Conservation (phyloP, 2,797 vertebrate species). For the Enteromius paludinosus region DNA sequence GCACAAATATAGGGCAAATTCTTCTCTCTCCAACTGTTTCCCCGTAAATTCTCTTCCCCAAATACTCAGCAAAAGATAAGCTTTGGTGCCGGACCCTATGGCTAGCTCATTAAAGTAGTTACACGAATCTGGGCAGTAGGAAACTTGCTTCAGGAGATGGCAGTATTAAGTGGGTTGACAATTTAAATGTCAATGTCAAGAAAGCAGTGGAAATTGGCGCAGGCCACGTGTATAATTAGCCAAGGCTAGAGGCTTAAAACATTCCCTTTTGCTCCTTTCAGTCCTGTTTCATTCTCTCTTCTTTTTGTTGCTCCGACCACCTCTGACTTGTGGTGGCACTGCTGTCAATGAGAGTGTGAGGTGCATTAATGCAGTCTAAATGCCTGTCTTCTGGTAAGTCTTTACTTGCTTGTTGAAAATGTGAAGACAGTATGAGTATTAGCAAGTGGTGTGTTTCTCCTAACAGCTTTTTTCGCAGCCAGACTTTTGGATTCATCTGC, state of each 20-base stretch:
- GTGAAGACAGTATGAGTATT: background rate
- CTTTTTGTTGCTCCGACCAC: constrained; percentile 20
- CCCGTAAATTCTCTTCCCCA: background rate
- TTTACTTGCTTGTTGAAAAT: constrained; percentile 40
- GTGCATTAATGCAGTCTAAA: constrained; percentile 50
- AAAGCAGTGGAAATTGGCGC: constrained; percentile 55
- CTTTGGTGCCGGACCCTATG: constrained; percentile 7
- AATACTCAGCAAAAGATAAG: constrained; percentile 11
- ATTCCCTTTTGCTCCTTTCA: constrained; percentile 22
- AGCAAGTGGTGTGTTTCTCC: background rate
- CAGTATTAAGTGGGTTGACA: constrained; percentile 60
- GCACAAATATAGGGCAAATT: constrained; percentile 10
- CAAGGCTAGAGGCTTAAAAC: constrained; percentile 39
- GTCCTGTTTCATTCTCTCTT: constrained; percentile 21
- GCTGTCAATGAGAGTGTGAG: constrained; percentile 35
- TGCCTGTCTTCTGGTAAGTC: constrained; percentile 28
- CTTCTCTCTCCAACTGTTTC: background rate
- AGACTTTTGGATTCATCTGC: background rate
- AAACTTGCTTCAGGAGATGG: constrained; percentile 52
- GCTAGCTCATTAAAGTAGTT: constrained; percentile 62
- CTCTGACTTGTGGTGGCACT: constrained; percentile 55
- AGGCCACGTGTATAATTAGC: constrained; percentile 63
- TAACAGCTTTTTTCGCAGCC: background rate
- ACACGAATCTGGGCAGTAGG: constrained; percentile 51
- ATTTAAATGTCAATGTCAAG: constrained; percentile 66